Conservation (phyloP, 2,888 invertebrate genomes). For the Dynastes maya region DNA sequence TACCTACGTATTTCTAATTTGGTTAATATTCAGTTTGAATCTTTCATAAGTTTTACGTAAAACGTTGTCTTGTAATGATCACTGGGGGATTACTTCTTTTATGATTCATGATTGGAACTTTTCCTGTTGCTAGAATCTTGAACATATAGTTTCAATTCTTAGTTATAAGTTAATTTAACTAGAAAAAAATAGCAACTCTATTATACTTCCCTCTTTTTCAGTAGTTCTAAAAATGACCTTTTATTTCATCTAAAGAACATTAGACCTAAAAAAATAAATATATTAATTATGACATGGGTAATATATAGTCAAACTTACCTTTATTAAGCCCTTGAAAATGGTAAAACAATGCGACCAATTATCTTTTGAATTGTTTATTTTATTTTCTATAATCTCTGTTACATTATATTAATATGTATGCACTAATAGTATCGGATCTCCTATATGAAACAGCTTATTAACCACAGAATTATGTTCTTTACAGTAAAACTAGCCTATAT, state of each 20-base stretch:
- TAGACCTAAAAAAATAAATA: slow-evolving; percentile 6
- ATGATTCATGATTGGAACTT: no score
- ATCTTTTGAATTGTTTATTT: background rate
- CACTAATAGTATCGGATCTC: background rate
- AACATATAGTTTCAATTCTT: no score
- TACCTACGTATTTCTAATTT: no score
- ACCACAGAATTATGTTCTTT: background rate
- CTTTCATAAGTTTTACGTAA: no score
- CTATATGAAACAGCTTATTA: background rate
- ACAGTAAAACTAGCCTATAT: no score
- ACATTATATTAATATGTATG: background rate
- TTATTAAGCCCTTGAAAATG: background rate
- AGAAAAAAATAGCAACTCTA: no score
- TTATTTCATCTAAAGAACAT: background rate
- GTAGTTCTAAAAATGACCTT: background rate
- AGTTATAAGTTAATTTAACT: no score
- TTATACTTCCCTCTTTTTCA: no score
- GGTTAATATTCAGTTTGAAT: no score
- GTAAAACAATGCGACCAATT: background rate
- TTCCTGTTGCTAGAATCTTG: no score
- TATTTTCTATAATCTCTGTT: background rate
- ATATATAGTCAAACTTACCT: background rate
- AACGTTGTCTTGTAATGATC: no score
- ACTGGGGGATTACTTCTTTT: no score
- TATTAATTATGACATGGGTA: background rate